Percentiles rank a stretch among this genome's conserved stretches.
Evolutionary conservation across 2,113 vertebrate species (phyloP).

Genomic region (Phainopepla nitens): DNA sequence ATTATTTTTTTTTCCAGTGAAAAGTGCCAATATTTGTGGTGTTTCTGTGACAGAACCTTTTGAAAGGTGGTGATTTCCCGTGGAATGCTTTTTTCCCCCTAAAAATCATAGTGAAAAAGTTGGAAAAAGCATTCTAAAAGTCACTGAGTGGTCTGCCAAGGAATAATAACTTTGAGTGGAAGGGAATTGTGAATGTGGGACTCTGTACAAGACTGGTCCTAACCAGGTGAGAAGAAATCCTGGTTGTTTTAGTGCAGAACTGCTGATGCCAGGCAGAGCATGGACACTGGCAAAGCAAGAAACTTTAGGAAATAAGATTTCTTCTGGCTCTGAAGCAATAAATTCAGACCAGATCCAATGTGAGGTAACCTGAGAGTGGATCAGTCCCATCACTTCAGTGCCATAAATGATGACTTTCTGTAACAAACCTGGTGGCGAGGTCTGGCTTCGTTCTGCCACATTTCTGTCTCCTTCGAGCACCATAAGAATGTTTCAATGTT

Average conservation of each 20-base stretch:
- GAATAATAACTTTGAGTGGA: neutral
- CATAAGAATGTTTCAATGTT: neutral
- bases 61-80: neutral
- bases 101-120: neutral
- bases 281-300: neutral
- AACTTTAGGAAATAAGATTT: neutral
- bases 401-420: neutral
- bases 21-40: neutral
- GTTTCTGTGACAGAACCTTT: neutral
- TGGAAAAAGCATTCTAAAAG: neutral
- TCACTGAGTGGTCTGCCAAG: neutral
- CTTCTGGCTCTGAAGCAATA: neutral
- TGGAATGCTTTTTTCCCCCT: neutral
- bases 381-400: neutral
- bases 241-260: neutral
- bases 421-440: neutral
- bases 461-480: neutral
- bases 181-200: neutral
- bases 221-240: neutral
- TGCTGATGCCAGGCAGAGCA: neutral
- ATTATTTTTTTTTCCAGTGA: neutral
- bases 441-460: fast-evolving
- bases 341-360: neutral
- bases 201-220: neutral
- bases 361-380: neutral